Conservation (phyloP, 2,888 invertebrate genomes). For the Anticlea derivata region DNA sequence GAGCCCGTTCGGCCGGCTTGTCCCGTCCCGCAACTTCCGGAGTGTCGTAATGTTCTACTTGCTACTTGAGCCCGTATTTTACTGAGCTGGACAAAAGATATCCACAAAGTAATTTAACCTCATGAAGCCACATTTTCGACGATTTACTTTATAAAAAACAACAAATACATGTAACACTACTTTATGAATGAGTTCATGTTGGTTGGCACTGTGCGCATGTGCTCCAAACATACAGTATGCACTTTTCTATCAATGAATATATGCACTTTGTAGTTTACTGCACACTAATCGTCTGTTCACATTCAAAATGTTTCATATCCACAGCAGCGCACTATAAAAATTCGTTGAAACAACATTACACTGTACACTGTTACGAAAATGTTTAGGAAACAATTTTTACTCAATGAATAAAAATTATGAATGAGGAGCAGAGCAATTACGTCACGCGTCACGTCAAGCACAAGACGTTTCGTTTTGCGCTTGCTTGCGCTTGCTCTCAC, state of each 20-base stretch:
- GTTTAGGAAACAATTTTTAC: constrained; percentile 63
- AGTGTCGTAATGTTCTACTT: constrained; percentile 83
- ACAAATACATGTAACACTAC: constrained; percentile 45
- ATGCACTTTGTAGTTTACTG: constrained; percentile 61
- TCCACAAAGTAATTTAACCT: constrained; percentile 51
- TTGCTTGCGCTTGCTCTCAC: constrained; percentile 47
- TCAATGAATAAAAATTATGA: constrained; percentile 82
- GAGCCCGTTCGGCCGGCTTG: constrained; percentile 80
- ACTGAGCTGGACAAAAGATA: constrained; percentile 52
- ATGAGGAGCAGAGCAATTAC: constrained; percentile 83
- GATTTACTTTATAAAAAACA: constrained; percentile 45
- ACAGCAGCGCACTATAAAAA: constrained; percentile 14
- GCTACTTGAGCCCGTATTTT: constrained; percentile 74
- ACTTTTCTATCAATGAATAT: constrained; percentile 76
- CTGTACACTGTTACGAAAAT: constrained; percentile 61
- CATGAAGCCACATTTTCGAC: constrained; percentile 53
- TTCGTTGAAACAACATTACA: constrained; percentile 36
- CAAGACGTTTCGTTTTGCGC: constrained; percentile 64
- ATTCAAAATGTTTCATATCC: constrained; percentile 11
- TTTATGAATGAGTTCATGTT: constrained; percentile 53
- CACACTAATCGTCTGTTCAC: constrained; percentile 39
- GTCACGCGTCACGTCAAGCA: constrained; percentile 59
- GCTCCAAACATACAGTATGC: constrained; percentile 63
- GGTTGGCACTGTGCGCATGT: constrained; percentile 75
- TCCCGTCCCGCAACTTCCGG: constrained; percentile 83